A percentile compares a stretch with the other conserved stretches of the same genome.
Evolutionary conservation across 2,113 vertebrate species (phyloP).

Genomic region (Podarcis cretensis): DNA sequence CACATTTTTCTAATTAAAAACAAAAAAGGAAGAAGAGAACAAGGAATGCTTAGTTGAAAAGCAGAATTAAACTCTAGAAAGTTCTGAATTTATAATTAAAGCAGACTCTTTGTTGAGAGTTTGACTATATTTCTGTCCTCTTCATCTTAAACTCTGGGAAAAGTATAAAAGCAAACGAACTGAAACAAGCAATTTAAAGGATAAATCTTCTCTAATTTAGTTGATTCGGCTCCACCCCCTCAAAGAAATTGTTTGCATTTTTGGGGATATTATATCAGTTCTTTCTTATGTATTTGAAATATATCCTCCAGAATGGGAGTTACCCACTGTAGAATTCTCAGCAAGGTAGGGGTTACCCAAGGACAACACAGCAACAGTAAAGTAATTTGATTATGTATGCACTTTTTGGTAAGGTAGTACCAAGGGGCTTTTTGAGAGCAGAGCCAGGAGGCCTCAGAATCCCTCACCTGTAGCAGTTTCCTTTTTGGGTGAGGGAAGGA

Average conservation of each 20-base stretch:
- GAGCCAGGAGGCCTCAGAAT: neutral
- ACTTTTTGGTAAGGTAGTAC: accelerated
- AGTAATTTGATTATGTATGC: neutral
- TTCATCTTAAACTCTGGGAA: neutral
- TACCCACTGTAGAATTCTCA: neutral
- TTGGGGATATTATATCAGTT: neutral
- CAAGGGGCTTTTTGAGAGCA: neutral
- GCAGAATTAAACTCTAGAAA: accelerated
- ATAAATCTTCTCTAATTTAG: neutral
- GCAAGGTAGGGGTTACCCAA: neutral
- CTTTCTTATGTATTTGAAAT: neutral
- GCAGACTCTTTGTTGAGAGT: neutral
- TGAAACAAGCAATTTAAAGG: neutral
- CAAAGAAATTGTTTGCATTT: neutral
- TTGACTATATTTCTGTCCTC: neutral
- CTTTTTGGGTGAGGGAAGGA: neutral
- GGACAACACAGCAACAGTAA: neutral
- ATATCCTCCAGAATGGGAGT: neutral
- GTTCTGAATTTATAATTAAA: constrained; percentile 24
- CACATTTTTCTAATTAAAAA: constrained; percentile 3
- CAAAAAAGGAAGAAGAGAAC: neutral
- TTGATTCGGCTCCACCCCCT: neutral
- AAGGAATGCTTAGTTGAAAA: constrained; percentile 7
- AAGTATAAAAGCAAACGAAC: neutral
- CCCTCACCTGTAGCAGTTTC: neutral